Evolutionary conservation across 2,113 vertebrate species (phyloP), one percentile per base, ranked within the genome.

Genomic region (Pachycephala philippinensis): DNA sequence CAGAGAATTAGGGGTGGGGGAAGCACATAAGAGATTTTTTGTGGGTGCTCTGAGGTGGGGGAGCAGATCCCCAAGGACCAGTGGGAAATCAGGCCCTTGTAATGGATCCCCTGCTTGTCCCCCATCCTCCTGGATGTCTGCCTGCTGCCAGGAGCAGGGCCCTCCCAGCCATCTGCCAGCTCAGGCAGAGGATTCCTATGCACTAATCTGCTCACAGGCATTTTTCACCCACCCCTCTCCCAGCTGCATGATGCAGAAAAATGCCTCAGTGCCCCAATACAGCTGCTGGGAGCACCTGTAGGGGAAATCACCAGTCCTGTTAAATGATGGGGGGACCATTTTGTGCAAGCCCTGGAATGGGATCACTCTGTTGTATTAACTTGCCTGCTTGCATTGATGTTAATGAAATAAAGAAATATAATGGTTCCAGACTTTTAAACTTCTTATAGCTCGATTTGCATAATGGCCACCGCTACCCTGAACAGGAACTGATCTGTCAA

Each of bases 371-470:
- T 92, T 20, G 49, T 77, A 56, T 90, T 95, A 85, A 95, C 87
- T 93, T 27, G 3, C 49, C 77, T 7, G 31, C 90, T 94, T 24
- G 6, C 54, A 26, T 37, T 61, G 33, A 91, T 72, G 54, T 90
- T 97, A 95, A 98, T 93, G 96, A 96, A 97, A 97, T 97, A 89
- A 96, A 98, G 96, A 98, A 97, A 97, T 93, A 97, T 26, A 89
- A 97, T 53, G 77, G 97, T 97, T 97, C 97, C 97, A 89, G 96
- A 96, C 97, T 97, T 97, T 97, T 96, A 97, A 97, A 97, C 96
- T 96, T 95, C 97, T 95, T 84, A 96, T 22, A 79, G 70, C 90
- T 54, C 2, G 7, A 97, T 98, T 88, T 97, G 95, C 97, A 97
- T 97, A 97, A 97, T 96, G 87, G 89, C 68, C 81, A 78, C 74